Evolutionary conservation across 2,888 invertebrate species (phyloP), one percentile per base, ranked within the genome.

Genomic region (Clunio marinus): DNA sequence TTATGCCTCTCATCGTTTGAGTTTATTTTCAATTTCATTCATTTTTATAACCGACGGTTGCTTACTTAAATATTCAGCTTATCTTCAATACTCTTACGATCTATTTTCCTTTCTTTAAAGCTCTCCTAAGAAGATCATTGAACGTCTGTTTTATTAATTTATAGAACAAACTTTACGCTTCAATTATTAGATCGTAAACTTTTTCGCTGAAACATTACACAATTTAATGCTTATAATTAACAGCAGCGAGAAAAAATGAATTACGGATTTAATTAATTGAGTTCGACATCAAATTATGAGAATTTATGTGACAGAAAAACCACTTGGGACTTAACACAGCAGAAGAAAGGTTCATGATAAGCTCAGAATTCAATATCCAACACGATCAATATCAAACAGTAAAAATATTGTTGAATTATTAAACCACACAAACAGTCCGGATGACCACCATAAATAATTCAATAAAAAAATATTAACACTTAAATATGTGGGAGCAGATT

Each of bases 181-280:
- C n/a, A n/a, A n/a, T n/a, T n/a, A n/a, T n/a, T n/a, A n/a, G n/a
- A n/a, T n/a, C n/a, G n/a, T n/a, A n/a, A n/a, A n/a, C n/a, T n/a
- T n/a, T n/a, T n/a, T n/a, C n/a, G n/a, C n/a, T n/a, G n/a, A n/a
- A n/a, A n/a, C n/a, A n/a, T n/a, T n/a, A n/a, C n/a, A n/a, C n/a
- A n/a, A n/a, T n/a, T n/a, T n/a, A n/a, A n/a, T n/a, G n/a, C n/a
- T n/a, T 10, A 57, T 57, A 57, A 57, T 57, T 57, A 62, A 62
- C 35, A 62, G 25, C 5, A 51, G 51, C 51, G 17, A 35, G 60
- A 4, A 60, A 62, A 24, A 62, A 62, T 62, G 62, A 62, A 24
- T 62, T 41, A 62, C 41, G 4, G 62, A 10, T 62, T 41, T 62
- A 62, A 62, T 62, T 62, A 62, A 62, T 62, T 62, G 62, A 62